Conservation (phyloP, 2,113 vertebrate species). For the Pungitius pungitius region DNA sequence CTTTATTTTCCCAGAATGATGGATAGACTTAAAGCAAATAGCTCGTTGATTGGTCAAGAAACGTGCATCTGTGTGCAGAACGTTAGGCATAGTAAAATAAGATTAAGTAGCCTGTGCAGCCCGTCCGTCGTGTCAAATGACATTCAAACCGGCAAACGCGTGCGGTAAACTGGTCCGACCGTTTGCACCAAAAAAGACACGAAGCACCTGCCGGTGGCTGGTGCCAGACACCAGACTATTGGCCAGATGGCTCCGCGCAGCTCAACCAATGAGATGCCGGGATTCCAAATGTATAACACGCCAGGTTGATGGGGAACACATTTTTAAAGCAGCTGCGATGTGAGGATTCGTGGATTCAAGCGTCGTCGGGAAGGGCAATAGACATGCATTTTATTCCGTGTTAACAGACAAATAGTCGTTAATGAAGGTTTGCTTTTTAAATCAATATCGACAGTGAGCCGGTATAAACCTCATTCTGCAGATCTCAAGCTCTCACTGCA, state of each 20-base stretch:
- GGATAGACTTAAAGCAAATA: not conserved
- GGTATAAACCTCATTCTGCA: not conserved
- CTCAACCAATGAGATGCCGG: conserved; percentile 16
- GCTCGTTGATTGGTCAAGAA: not conserved
- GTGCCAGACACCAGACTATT: conserved; percentile 16
- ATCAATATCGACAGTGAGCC: not conserved
- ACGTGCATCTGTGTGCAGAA: not conserved
- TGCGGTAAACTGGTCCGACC: not conserved
- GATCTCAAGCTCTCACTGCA: not conserved
- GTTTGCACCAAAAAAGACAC: not conserved
- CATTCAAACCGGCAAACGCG: not conserved
- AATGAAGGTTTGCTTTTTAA: not conserved
- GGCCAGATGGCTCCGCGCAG: conserved; percentile 14
- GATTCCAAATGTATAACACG: not conserved
- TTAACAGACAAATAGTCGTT: not conserved
- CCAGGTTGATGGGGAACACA: not conserved
- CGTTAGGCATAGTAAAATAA: not conserved
- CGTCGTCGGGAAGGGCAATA: not conserved
- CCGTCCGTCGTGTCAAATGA: not conserved
- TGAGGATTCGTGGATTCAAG: not conserved
- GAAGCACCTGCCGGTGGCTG: conserved; percentile 18
- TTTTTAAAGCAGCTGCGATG: not conserved
- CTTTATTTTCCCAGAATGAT: not conserved
- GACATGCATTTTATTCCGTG: too few species aligned
- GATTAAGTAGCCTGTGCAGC: not conserved